Percentiles rank a stretch among this genome's conserved stretches.
Conservation (phyloP, 64 coral and sea anemone genomes). For the Dendronephthya gigantea region DNA sequence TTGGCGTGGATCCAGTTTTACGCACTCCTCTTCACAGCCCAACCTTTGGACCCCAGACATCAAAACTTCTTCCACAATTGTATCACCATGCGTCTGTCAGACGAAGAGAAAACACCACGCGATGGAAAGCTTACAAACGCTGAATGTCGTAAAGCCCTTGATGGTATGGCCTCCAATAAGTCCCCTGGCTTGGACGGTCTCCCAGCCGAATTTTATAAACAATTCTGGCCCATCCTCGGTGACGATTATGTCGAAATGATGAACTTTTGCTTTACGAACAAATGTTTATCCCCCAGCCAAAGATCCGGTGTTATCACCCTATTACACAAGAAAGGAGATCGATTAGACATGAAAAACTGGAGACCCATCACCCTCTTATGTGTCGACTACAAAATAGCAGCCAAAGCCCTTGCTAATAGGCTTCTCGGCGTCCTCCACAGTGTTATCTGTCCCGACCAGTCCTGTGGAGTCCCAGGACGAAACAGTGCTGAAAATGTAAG, state of each 20-base stretch:
- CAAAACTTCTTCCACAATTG: not conserved
- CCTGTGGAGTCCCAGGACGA: not conserved
- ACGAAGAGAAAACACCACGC: not conserved
- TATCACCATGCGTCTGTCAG: not conserved
- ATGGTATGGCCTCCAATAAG: not conserved
- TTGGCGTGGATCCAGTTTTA: not conserved
- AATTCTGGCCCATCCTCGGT: not conserved
- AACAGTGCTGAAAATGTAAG: not conserved
- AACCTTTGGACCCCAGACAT: not conserved
- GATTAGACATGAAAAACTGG: not conserved
- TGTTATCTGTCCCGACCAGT: not conserved
- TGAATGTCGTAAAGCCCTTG: not conserved
- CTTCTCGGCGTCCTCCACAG: not conserved
- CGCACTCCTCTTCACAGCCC: not conserved
- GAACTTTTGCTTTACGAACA: not conserved
- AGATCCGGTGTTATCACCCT: not conserved
- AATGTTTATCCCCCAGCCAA: not conserved
- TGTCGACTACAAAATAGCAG: conserved; percentile 23
- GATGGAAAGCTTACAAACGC: not conserved
- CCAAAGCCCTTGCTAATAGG: not conserved
- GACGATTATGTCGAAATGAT: not conserved
- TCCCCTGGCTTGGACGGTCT: conserved; percentile 7
- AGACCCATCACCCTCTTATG: not conserved
- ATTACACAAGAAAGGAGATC: not conserved
- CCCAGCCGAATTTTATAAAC: not conserved